phyloP scores from a whole-genome alignment of 2,113 vertebrate species.

The Chaetorhynchus papuensis region DNA sequence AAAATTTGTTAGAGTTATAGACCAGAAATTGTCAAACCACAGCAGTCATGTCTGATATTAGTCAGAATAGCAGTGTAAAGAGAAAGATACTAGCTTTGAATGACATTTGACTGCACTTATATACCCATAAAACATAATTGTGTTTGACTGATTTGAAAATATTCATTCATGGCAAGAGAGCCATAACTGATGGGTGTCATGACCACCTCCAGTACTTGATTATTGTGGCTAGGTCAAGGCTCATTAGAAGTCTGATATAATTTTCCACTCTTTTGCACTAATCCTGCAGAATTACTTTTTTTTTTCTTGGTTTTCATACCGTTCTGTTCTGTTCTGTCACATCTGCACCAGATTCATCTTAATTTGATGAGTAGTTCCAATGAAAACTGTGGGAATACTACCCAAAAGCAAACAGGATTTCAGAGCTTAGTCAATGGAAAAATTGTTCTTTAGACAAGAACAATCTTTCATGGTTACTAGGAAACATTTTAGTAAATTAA shows the following conservation, averaged over 20 bases:
- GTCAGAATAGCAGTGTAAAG: neutral
- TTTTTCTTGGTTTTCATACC: neutral
- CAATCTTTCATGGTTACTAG: neutral
- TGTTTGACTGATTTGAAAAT: conserved; percentile 7
- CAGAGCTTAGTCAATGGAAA: neutral
- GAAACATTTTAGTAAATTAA: neutral
- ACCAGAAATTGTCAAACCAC: neutral
- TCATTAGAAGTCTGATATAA: neutral
- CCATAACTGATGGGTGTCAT: neutral
- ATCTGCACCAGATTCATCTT: neutral
- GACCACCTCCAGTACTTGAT: neutral
- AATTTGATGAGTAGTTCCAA: neutral
- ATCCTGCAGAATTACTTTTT: neutral
- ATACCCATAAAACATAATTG: neutral
- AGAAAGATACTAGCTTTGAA: neutral
- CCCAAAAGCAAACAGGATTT: neutral
- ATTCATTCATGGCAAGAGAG: neutral
- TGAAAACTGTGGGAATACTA: neutral
- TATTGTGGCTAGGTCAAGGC: neutral
- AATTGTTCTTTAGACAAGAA: neutral
- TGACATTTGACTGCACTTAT: neutral
- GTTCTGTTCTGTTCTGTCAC: neutral
- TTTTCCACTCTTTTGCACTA: conserved; percentile 19
- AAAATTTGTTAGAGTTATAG: neutral
- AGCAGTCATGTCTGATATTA: neutral